These are phyloP conservation scores for Marasmarcha lunaedactyla DNA, from an alignment of 2,888 invertebrate species.

Conservation along the genomic window DNA sequence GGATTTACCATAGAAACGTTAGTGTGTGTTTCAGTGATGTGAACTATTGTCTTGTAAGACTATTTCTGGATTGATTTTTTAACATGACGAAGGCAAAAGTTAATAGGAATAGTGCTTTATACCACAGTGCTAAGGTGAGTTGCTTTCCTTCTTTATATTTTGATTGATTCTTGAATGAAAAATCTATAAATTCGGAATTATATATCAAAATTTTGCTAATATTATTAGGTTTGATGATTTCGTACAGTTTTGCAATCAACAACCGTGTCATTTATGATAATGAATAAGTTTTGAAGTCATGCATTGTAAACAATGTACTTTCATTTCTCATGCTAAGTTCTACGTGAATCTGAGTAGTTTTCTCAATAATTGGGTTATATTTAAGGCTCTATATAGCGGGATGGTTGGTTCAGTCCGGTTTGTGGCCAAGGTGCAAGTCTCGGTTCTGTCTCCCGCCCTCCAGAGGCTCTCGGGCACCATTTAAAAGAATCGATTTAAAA, in stretches of 20 bases:
- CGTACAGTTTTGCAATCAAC: constrained; percentile 12
- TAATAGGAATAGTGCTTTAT: constrained; percentile 73
- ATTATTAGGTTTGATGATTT: too few relatives aligned
- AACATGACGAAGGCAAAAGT: constrained; percentile 72
- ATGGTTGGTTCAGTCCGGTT: constrained; percentile 39
- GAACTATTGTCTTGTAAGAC: constrained; percentile 39
- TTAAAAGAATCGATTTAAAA: constrained; percentile 23
- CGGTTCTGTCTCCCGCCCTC: constrained; percentile 36
- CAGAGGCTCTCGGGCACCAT: constrained; percentile 26
- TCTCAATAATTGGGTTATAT: too few relatives aligned
- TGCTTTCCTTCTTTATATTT: constrained; percentile 13
- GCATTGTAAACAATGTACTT: constrained; percentile 20
- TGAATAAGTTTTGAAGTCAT: constrained; percentile 16
- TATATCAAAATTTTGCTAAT: too few relatives aligned
- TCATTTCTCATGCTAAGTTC: constrained; percentile 15
- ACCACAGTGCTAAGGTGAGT: constrained; percentile 82
- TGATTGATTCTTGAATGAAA: constrained; percentile 12
- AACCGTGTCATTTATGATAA: constrained; percentile 29
- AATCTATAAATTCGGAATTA: too few relatives aligned
- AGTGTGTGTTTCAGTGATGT: constrained; percentile 32
- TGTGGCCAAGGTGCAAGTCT: constrained; percentile 37
- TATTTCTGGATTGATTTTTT: constrained; percentile 9
- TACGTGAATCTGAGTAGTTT: not conserved
- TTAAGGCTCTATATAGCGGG: constrained; percentile 10
- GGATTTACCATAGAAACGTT: constrained; percentile 40